Base-by-base conservation (phyloP, 2,113 vertebrate genomes). In the Beaufortia kweichowensis region DNA sequence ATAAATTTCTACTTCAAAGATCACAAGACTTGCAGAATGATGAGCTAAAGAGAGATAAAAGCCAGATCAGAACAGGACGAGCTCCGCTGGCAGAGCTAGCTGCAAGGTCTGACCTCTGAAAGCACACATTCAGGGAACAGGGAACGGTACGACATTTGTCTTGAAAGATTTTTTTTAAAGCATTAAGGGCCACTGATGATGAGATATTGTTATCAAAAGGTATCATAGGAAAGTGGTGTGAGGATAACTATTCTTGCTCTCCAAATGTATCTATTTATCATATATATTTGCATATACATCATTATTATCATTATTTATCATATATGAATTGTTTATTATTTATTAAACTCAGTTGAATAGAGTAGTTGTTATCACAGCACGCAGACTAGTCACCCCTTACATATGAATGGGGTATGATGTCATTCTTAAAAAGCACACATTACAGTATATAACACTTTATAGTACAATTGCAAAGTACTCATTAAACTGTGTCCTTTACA, bases 401-500 rank as follows among this genome's bases (percentile, higher is more conserved):
- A 35, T 35, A 46, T 76, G 28, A 64, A 64, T 28, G 48, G 2
- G 17, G 19, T 19, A 7, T 53, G 19, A 21, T 81, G 35, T 21
- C 53, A 73, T 29, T 19, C 21, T 62, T 23, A 43, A 69, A 75
- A 70, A 43, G 31, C 21, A 74, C 41, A 55, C 35, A 59, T 73
- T 31, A 63, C 9, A 7, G 11, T 2, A n/a, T n/a, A n/a, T 78
- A 24, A 69, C 43, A 53, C 31, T 29, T 71, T 33, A 46, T 55
- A 14, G 33, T 26, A 2, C n/a, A 6, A 59, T 76, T 62, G 57
- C 75, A 55, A 55, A 57, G 77, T 24, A 26, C 57, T 29, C 71
- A 60, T 80, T 72, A 75, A 84, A 53, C n/a, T 71, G 31, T 35
- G 79, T 70, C 81, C 83, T 85, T 82, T n/a, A 80, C 67, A 33